phyloP scores from a whole-genome alignment of 2,888 invertebrate species.

The Caenorhabditis sp. region DNA sequence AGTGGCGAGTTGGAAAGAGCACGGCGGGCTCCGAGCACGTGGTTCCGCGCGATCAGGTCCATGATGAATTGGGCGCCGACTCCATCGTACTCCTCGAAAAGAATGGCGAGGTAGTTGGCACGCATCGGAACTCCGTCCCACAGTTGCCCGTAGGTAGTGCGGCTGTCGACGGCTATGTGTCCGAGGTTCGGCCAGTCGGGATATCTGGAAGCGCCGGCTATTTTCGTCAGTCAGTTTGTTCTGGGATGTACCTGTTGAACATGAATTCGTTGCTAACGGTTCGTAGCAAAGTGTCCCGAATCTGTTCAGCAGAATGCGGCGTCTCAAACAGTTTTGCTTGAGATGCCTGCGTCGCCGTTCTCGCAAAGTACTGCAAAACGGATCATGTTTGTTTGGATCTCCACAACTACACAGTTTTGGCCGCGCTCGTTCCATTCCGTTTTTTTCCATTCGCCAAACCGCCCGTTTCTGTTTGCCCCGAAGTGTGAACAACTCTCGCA shows the following conservation, averaged over 20 bases:
- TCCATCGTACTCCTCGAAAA: slow-evolving; percentile 76
- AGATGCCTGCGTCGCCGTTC: slow-evolving; percentile 64
- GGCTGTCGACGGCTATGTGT: slow-evolving; percentile 72
- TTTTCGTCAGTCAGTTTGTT: background rate
- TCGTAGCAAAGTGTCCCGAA: slow-evolving; percentile 61
- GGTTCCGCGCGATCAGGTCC: slow-evolving; percentile 70
- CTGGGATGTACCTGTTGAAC: slow-evolving; percentile 56
- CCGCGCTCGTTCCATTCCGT: background rate
- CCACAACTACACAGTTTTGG: slow-evolving; percentile 7
- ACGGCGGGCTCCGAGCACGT: slow-evolving; percentile 71
- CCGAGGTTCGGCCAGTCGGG: slow-evolving; percentile 77
- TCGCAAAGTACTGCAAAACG: slow-evolving; percentile 75
- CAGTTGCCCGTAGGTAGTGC: slow-evolving; percentile 75
- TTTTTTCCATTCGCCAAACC: slow-evolving; percentile 2
- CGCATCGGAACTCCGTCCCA: slow-evolving; percentile 72
- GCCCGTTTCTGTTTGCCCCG: slow-evolving; percentile 20
- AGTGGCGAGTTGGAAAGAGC: slow-evolving; percentile 74
- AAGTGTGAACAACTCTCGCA: slow-evolving; percentile 30
- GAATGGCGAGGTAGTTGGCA: slow-evolving; percentile 75
- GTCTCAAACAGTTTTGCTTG: slow-evolving; percentile 71
- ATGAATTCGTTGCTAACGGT: slow-evolving; percentile 68
- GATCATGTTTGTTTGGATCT: slow-evolving; percentile 1
- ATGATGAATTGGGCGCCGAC: slow-evolving; percentile 75
- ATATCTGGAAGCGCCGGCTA: slow-evolving; percentile 62
- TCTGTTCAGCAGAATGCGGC: slow-evolving; percentile 64